Conservation (phyloP, 1,140 invertebrate genomes). For the Macrosteles quadrilineatus region DNA sequence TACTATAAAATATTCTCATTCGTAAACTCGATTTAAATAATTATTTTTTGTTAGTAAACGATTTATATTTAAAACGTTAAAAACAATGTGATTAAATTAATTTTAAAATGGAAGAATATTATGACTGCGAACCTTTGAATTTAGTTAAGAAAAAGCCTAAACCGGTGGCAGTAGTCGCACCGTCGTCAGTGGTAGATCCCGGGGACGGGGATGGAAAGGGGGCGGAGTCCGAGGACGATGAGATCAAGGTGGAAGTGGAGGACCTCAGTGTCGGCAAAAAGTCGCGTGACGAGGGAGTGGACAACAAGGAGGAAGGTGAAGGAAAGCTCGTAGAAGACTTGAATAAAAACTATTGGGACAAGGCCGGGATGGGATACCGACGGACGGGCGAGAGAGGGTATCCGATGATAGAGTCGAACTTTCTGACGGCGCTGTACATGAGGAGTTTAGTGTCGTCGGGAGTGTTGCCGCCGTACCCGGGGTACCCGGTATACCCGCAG, state of each 20-base stretch:
- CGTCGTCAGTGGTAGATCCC: conserved; percentile 45
- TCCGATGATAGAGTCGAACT: conserved; percentile 54
- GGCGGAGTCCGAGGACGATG: conserved; percentile 32
- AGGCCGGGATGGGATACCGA: neutral
- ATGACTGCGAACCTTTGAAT: conserved; percentile 48
- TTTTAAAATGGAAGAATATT: conserved; percentile 35
- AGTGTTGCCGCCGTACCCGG: conserved; percentile 11
- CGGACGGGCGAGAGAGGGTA: neutral
- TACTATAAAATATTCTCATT: no score
- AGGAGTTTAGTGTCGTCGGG: conserved; percentile 53
- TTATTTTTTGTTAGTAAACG: no score
- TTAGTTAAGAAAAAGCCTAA: conserved; percentile 51
- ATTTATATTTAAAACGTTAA: no score
- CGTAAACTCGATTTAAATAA: no score
- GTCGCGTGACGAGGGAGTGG: conserved; percentile 20
- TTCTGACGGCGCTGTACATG: conserved; percentile 62
- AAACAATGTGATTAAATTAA: no score
- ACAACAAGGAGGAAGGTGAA: conserved; percentile 34
- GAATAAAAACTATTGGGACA: conserved; percentile 35
- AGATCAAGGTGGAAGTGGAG: conserved; percentile 34
- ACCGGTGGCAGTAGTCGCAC: conserved; percentile 53
- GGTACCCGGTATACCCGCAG: neutral
- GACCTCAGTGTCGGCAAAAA: neutral
- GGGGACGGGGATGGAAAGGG: conserved; percentile 33
- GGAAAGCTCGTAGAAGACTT: conserved; percentile 42